Evolutionary conservation across 2,113 vertebrate species (phyloP).

Genomic region (Cichladusa arquata): DNA sequence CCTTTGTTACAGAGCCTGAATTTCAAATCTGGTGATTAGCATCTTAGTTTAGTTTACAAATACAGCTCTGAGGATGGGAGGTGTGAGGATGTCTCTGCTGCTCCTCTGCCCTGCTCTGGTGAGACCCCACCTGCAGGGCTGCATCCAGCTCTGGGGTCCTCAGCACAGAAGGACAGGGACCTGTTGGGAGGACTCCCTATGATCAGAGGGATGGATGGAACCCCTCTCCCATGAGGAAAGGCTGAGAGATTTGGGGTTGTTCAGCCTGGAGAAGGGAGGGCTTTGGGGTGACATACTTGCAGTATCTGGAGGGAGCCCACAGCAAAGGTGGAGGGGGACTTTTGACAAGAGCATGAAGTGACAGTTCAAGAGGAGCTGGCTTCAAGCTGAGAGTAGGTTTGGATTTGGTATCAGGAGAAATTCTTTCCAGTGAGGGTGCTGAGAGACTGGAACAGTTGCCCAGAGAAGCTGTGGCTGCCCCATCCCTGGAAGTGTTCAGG

Average conservation of each 20-base stretch:
- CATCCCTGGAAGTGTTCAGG: not conserved
- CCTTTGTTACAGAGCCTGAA: not conserved
- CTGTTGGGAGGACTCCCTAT: not conserved
- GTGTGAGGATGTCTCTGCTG: not conserved
- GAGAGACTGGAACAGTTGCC: not conserved
- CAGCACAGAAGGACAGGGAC: too few species aligned
- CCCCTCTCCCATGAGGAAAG: not conserved
- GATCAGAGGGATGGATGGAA: not conserved
- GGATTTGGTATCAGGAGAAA: not conserved
- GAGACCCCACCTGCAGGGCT: not conserved
- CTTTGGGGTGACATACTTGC: not conserved
- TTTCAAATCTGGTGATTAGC: not conserved
- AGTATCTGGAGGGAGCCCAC: not conserved
- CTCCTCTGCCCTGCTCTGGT: not conserved
- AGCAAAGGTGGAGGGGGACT: too few species aligned
- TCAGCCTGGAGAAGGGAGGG: not conserved
- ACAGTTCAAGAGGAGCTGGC: not conserved
- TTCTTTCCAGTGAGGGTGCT: not conserved
- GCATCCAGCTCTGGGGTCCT: not conserved
- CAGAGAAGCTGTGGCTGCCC: not conserved
- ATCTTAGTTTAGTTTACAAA: not conserved
- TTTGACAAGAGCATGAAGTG: not conserved
- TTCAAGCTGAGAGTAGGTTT: not conserved
- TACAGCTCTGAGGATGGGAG: not conserved
- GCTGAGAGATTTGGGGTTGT: not conserved